Base-by-base conservation (phyloP, 2,888 invertebrate species). In the Muschampia plurimacula region DNA sequence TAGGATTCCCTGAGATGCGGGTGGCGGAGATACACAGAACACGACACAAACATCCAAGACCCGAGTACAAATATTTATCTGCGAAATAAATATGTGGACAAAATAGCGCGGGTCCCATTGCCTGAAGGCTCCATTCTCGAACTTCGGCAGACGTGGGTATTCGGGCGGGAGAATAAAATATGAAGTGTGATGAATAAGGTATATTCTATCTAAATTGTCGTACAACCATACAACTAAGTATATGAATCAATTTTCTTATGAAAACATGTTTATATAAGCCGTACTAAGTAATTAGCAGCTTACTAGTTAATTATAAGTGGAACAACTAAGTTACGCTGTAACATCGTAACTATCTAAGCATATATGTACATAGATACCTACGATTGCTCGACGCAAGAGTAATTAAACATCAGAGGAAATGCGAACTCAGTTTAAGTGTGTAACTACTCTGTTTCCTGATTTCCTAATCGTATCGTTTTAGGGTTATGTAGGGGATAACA, bases 361-460 rank as follows among this genome's bases (percentile, higher is more conserved):
- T 32, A 41, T 67, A 13, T 22, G 22, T 22, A 22, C 22, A 22
- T 22, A 22, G 22, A 1, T 22, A 22, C 22, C 32, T 32, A 32
- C 49, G 67, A 68, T 49, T 68, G 46, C 60, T 69, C 52, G 39
- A 52, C 63, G 63, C 63, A 69, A 63, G 39, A 55, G 67, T 68
- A 68, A 65, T 72, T 76, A 78, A 78, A 77, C 76, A 75, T 77
- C 65, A 74, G 80, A 81, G 84, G 82, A 83, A 83, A 82, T 74
- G 79, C 74, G 52, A 52, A 52, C 52, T 15, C 15, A 52, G 79
- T 36, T n/a, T 15, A 8, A 59, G 81, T 75, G 76, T 71, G 74
- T 72, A 62, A 76, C 68, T 78, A 76, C 69, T 77, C 74, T 76
- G 78, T 83, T 87, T 88, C 86, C 86, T 84, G 82, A 83, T 86